Percentiles rank a stretch among this genome's conserved stretches.
These are phyloP conservation scores for Physeter macrocephalus DNA, from an alignment of 2,113 vertebrate genomes.

Conservation along the genomic window DNA sequence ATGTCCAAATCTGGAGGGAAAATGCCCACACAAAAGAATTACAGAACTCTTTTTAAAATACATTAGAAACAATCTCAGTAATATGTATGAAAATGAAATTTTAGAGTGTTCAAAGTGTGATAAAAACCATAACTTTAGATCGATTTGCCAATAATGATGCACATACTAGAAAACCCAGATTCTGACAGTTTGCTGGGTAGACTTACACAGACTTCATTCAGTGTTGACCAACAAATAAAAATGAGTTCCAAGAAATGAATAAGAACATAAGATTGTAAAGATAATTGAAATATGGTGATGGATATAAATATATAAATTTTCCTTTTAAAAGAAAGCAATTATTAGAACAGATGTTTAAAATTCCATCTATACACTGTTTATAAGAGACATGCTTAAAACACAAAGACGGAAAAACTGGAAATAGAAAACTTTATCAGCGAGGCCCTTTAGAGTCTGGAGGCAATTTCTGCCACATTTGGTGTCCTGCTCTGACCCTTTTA, in stretches of 20 bases:
- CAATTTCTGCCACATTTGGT: slow-evolving; percentile 19
- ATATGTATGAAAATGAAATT: neutral
- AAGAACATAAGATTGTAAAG: neutral
- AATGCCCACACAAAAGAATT: neutral
- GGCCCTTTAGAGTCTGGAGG: neutral
- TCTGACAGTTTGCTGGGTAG: neutral
- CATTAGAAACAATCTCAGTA: neutral
- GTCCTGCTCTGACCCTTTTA: slow-evolving; percentile 46
- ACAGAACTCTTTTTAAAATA: neutral
- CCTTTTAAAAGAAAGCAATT: neutral
- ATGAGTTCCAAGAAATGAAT: neutral
- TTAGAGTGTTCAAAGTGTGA: neutral
- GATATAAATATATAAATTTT: neutral
- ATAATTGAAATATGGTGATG: neutral
- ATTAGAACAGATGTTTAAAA: neutral
- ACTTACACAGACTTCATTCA: neutral
- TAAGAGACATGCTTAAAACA: neutral
- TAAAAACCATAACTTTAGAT: neutral
- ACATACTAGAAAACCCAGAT: neutral
- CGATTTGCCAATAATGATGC: neutral
- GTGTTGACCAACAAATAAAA: neutral
- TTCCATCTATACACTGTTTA: neutral
- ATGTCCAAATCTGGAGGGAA: neutral
- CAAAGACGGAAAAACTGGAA: neutral
- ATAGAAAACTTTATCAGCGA: neutral